These are phyloP conservation scores for Liopterus haemorrhoidalis DNA, from an alignment of 2,888 invertebrate species.

Conservation along the genomic window DNA sequence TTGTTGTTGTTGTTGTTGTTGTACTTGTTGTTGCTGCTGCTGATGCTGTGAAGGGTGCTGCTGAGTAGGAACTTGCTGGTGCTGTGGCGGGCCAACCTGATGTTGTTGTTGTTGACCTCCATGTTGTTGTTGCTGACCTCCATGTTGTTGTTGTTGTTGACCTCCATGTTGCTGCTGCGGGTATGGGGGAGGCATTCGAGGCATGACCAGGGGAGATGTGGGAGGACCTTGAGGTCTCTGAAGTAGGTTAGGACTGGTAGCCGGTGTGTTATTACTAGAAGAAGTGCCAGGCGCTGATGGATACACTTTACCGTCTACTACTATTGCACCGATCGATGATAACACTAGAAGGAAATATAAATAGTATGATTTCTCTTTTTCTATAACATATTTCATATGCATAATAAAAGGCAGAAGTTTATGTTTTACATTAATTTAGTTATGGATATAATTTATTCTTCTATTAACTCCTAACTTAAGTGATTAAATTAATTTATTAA, in stretches of 20 bases:
- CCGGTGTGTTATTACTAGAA: slow-evolving; percentile 28
- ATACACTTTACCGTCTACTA: slow-evolving; percentile 78
- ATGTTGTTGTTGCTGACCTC: slow-evolving; percentile 44
- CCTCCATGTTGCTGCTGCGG: slow-evolving; percentile 38
- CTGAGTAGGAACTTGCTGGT: slow-evolving; percentile 40
- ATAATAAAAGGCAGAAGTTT: too few species aligned
- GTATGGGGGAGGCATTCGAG: slow-evolving; percentile 37
- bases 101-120: slow-evolving; percentile 37
- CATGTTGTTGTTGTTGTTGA: slow-evolving; percentile 36
- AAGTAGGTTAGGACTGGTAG: slow-evolving; percentile 39
- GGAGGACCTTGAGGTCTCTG: slow-evolving; percentile 41
- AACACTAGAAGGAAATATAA: slow-evolving; percentile 56
- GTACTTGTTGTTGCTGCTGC: slow-evolving; percentile 24
- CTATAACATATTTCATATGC: too few species aligned
- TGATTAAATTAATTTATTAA: too few species aligned
- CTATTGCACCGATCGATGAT: slow-evolving; percentile 71
- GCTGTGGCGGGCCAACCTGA: slow-evolving; percentile 35
- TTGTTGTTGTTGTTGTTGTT: slow-evolving; percentile 17
- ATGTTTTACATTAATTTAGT: too few species aligned
- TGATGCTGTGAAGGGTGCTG: slow-evolving; percentile 28
- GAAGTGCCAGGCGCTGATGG: slow-evolving; percentile 39
- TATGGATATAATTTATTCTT: too few species aligned
- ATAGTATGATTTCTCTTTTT: too few species aligned
- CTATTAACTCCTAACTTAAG: too few species aligned
- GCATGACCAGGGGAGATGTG: slow-evolving; percentile 34